A percentile compares a stretch with the other conserved stretches of the same genome.
phyloP scores from a whole-genome alignment of 2,113 vertebrate species.

The Centropus bengalensis region DNA sequence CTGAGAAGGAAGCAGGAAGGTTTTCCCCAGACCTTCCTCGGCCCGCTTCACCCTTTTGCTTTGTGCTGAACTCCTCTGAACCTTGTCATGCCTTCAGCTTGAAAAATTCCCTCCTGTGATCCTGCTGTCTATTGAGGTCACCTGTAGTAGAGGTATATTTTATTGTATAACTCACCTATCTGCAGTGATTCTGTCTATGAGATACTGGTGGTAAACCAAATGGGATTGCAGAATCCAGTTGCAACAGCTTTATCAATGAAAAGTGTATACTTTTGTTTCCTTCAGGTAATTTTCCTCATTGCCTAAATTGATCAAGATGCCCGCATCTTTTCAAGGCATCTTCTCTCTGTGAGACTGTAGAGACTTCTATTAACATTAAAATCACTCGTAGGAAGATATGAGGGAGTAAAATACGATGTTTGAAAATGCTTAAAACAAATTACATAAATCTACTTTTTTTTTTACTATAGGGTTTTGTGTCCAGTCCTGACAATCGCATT shows the following conservation, averaged over 20 bases:
- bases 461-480: background rate
- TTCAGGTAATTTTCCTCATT: background rate
- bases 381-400: background rate
- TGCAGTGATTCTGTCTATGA: background rate
- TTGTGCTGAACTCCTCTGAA: background rate
- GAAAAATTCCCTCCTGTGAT: background rate
- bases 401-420: background rate
- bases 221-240: background rate
- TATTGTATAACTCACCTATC: background rate
- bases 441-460: background rate
- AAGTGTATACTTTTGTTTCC: background rate
- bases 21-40: background rate
- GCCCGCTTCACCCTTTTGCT: background rate
- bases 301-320: background rate
- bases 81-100: background rate
- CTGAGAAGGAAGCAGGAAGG: background rate
- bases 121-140: background rate
- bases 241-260: background rate
- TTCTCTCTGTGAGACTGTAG: background rate
- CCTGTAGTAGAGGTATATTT: background rate
- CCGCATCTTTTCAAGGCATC: background rate
- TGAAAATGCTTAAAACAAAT: background rate
- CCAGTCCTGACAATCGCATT: background rate
- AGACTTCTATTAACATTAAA: background rate
- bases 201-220: background rate